Evolutionary conservation across 1,140 invertebrate genomes (phyloP).

Genomic region (Philaenus spumarius): DNA sequence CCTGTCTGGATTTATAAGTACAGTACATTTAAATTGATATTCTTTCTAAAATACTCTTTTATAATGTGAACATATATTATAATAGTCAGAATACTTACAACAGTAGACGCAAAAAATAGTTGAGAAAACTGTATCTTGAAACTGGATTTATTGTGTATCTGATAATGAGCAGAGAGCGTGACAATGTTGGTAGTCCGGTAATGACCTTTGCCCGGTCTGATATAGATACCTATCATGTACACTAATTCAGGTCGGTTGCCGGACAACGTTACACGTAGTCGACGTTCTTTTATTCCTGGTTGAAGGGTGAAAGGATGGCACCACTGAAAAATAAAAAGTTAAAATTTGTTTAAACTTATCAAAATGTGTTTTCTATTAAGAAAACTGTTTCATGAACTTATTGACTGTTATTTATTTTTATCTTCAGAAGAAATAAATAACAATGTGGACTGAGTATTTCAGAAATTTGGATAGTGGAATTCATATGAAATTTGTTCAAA

Average conservation of each 20-base stretch:
- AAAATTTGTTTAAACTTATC: no score
- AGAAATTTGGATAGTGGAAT: no score
- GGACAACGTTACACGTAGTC: constrained; percentile 54
- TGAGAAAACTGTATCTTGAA: constrained; percentile 82
- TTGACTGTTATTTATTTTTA: no score
- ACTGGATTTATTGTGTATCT: constrained; percentile 85
- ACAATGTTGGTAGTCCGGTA: constrained; percentile 88
- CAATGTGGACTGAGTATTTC: no score
- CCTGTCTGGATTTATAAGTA: no score
- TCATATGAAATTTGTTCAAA: no score
- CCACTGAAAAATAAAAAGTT: constrained; percentile 49
- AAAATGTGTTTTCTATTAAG: no score
- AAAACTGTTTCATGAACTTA: no score
- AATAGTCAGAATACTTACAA: no score
- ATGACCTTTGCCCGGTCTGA: constrained; percentile 76
- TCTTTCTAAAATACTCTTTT: no score
- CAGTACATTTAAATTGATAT: no score
- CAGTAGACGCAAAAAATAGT: constrained; percentile 60
- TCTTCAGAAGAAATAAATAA: constrained; percentile 1
- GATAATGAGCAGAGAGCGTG: constrained; percentile 86
- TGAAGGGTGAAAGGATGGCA: constrained; percentile 76
- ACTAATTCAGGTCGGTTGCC: constrained; percentile 57
- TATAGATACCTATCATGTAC: constrained; percentile 78
- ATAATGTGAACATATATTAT: no score
- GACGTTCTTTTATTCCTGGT: constrained; percentile 59